These are phyloP conservation scores for Scolopax rusticola DNA, from an alignment of 2,797 vertebrate genomes.

Conservation along the genomic window DNA sequence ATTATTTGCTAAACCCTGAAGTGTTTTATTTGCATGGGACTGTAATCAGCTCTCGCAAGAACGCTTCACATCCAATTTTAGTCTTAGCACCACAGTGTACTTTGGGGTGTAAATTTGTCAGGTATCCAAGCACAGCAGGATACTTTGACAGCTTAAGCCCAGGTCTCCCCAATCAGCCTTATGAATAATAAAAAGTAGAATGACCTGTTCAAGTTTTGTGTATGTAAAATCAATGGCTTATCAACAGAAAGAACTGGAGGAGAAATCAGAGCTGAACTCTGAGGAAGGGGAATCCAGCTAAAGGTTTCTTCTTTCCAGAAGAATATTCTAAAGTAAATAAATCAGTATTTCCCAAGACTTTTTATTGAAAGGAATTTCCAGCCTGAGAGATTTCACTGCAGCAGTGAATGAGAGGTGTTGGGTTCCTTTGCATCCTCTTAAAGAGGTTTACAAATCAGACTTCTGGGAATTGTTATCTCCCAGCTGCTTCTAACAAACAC, in stretches of 20 bases:
- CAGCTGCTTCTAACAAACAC: slow-evolving; percentile 61
- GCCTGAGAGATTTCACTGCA: background rate
- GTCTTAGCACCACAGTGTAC: slow-evolving; percentile 13
- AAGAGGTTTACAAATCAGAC: slow-evolving; percentile 44
- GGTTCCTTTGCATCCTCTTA: background rate
- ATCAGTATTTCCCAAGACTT: background rate
- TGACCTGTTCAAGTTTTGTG: background rate
- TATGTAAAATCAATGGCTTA: background rate
- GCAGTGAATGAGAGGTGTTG: background rate
- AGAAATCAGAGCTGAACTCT: background rate
- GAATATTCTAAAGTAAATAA: background rate
- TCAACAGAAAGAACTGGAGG: background rate
- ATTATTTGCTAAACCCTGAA: background rate
- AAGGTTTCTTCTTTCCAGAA: background rate
- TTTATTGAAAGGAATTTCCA: background rate
- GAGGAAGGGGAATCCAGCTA: background rate
- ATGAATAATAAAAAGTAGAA: slow-evolving; percentile 23
- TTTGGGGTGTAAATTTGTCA: slow-evolving; percentile 59
- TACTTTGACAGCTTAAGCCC: background rate
- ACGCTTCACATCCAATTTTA: background rate
- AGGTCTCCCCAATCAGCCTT: background rate
- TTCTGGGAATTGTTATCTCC: slow-evolving; percentile 60
- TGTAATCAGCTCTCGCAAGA: slow-evolving; percentile 20
- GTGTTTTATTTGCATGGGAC: slow-evolving; percentile 22
- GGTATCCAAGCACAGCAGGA: slow-evolving; percentile 40